phyloP scores from a whole-genome alignment of 2,888 invertebrate genomes.

The Macropis europaea region DNA sequence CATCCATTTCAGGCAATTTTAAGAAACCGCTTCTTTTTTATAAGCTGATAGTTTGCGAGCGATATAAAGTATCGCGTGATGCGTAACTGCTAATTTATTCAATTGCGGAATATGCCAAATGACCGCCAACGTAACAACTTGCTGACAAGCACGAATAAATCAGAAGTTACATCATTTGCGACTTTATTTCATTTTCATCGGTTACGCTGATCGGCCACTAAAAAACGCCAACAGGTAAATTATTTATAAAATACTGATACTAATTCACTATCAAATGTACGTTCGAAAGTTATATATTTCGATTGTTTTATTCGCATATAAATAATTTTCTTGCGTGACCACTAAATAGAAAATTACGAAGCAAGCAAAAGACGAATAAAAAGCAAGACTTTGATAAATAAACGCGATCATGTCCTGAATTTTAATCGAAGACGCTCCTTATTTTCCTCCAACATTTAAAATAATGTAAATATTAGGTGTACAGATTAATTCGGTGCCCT shows the following conservation, averaged over 20 bases:
- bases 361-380: slow-evolving; percentile 6
- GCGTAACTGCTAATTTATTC: slow-evolving; percentile 55
- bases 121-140: slow-evolving; percentile 38
- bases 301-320: slow-evolving; percentile 1
- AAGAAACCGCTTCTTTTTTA: slow-evolving; percentile 42
- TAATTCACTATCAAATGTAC: slow-evolving; percentile 2
- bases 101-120: slow-evolving; percentile 30
- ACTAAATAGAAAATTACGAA: slow-evolving; percentile 14
- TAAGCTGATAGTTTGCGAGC: slow-evolving; percentile 24
- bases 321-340: neutral
- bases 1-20: slow-evolving; percentile 54
- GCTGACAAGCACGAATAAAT: slow-evolving; percentile 52
- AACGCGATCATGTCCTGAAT: neutral
- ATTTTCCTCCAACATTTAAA: neutral
- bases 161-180: slow-evolving; percentile 26
- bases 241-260: slow-evolving; percentile 6
- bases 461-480: neutral
- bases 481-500: neutral
- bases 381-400: neutral
- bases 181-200: neutral
- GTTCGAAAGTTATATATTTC: neutral
- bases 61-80: slow-evolving; percentile 39
- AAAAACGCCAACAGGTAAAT: neutral
- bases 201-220: neutral
- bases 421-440: neutral